phyloP scores from a whole-genome alignment of 2,888 invertebrate species.

The Bombyx huttoni region DNA sequence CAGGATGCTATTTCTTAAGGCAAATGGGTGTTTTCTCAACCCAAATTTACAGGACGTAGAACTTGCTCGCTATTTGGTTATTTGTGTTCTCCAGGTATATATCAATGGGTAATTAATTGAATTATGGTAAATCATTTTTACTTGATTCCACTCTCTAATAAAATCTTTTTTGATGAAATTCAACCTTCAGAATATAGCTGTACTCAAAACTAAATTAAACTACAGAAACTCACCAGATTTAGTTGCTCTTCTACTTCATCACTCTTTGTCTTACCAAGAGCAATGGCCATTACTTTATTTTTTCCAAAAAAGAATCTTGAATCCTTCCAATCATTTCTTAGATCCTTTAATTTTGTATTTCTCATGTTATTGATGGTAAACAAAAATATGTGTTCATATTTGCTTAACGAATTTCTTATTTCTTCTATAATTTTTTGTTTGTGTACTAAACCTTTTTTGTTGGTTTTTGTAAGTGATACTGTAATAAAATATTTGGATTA shows the following conservation, averaged over 20 bases:
- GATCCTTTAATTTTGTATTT: constrained; percentile 88
- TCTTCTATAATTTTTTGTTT: constrained; percentile 93
- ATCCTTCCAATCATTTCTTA: constrained; percentile 90
- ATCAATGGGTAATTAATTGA: too few relatives aligned
- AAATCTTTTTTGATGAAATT: too few relatives aligned
- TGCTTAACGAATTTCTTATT: constrained; percentile 84
- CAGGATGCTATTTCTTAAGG: too few relatives aligned
- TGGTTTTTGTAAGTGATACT: constrained; percentile 96
- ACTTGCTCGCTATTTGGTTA: too few relatives aligned
- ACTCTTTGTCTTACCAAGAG: constrained; percentile 85
- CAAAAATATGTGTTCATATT: constrained; percentile 88
- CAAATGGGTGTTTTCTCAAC: too few relatives aligned
- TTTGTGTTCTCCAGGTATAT: too few relatives aligned
- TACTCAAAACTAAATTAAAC: too few relatives aligned
- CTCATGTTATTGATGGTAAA: constrained; percentile 95
- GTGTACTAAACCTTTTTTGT: constrained; percentile 89
- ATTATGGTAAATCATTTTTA: too few relatives aligned
- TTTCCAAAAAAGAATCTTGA: constrained; percentile 98
- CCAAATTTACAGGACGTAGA: too few relatives aligned
- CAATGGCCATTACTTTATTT: constrained; percentile 95
- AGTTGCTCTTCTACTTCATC: constrained; percentile 88
- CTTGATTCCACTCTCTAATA: too few relatives aligned
- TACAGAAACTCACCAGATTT: constrained; percentile 65
- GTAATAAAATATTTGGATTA: constrained; percentile 35
- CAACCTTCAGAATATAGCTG: too few relatives aligned